Conservation (phyloP, 1,140 invertebrate species). For the Uloborus diversus region DNA sequence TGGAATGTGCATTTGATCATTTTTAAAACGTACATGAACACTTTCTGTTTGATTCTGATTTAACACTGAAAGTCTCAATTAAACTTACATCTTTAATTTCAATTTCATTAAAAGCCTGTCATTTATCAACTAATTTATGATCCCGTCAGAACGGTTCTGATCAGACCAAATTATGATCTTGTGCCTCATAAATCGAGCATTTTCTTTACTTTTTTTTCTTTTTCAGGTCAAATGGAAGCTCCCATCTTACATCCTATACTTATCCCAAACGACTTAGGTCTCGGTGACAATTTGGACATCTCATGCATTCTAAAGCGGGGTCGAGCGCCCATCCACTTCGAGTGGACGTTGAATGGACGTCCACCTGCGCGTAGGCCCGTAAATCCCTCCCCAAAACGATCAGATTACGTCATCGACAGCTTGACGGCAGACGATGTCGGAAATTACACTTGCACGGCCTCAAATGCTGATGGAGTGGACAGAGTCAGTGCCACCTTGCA, state of each 20-base stretch:
- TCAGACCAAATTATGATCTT: neutral
- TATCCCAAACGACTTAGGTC: constrained; percentile 14
- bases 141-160: neutral
- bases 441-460: no score
- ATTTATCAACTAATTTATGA: neutral
- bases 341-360: constrained; percentile 31
- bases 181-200: neutral
- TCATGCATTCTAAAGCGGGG: constrained; percentile 47
- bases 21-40: no score
- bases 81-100: neutral
- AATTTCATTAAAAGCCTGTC: neutral
- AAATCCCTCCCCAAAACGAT: constrained; percentile 18
- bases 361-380: neutral
- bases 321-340: constrained; percentile 21
- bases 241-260: constrained; percentile 19
- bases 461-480: no score
- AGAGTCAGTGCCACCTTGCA: neutral
- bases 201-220: neutral
- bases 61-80: neutral
- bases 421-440: no score
- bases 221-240: constrained; percentile 6
- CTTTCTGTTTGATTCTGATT: no score
- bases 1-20: no score
- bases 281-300: constrained; percentile 33
- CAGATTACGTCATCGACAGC: no score